Percentiles rank a stretch among this genome's conserved stretches.
Conservation (phyloP, 1,140 invertebrate genomes). For the Solenopsis fugax region DNA sequence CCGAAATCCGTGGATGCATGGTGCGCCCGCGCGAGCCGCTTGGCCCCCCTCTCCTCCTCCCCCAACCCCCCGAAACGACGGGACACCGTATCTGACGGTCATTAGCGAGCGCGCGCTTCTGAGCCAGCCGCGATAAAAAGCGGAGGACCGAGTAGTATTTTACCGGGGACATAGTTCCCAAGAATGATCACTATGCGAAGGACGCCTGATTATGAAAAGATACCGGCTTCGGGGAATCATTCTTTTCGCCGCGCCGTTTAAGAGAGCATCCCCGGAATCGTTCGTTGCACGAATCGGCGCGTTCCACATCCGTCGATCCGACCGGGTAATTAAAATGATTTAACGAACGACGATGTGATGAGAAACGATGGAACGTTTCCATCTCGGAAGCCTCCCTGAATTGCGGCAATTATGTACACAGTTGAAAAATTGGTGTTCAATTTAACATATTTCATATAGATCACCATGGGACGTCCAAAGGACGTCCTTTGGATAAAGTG, state of each 20-base stretch:
- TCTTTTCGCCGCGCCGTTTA: constrained; percentile 35
- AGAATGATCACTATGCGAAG: constrained; percentile 84
- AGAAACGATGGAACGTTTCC: background rate
- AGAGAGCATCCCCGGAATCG: constrained; percentile 32
- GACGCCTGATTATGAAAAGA: constrained; percentile 82
- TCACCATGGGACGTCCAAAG: too few species aligned
- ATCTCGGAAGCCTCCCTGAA: background rate
- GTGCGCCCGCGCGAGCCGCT: background rate
- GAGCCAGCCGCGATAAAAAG: constrained; percentile 80
- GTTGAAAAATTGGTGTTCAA: background rate
- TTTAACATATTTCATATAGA: background rate
- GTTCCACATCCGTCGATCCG: background rate
- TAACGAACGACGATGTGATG: background rate
- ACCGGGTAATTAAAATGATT: constrained; percentile 24
- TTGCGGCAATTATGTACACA: background rate
- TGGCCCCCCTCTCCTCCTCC: background rate
- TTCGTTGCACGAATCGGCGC: background rate
- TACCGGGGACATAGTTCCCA: constrained; percentile 78
- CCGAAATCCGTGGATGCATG: constrained; percentile 21
- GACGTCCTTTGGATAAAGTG: too few species aligned
- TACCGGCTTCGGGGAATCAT: constrained; percentile 72
- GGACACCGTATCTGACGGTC: constrained; percentile 80
- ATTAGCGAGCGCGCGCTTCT: constrained; percentile 83
- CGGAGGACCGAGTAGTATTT: constrained; percentile 80
- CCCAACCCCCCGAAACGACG: constrained; percentile 18